A percentile compares a stretch with the other conserved stretches of the same genome.
These are phyloP conservation scores for Tenualosa ilisha DNA, from an alignment of 2,797 vertebrate species.

Conservation along the genomic window DNA sequence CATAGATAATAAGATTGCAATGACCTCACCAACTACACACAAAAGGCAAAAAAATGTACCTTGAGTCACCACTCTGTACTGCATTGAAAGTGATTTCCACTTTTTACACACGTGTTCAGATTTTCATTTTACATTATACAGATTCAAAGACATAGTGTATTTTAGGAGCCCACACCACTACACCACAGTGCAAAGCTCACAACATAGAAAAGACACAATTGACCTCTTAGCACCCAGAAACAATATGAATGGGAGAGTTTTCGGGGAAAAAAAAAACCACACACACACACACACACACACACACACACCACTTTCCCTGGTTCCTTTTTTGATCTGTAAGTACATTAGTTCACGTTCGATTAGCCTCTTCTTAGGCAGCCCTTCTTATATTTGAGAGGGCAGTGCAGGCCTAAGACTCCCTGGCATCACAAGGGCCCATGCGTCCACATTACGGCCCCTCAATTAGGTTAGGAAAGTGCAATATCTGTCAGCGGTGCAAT, in stretches of 20 bases:
- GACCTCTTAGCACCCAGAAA: not conserved
- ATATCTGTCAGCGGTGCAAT: constrained; percentile 98
- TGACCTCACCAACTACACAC: not conserved
- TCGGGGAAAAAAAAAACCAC: not conserved
- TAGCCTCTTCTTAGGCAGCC: constrained; percentile 70
- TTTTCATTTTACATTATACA: not conserved
- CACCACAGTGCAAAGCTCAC: not conserved
- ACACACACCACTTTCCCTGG: constrained; percentile 34
- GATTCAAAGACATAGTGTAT: not conserved
- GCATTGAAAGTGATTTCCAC: not conserved
- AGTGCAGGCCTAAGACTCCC: constrained; percentile 66
- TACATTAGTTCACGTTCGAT: constrained; percentile 72
- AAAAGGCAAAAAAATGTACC: not conserved
- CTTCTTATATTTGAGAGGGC: constrained; percentile 70
- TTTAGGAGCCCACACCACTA: not conserved
- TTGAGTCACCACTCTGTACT: not conserved
- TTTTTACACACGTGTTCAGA: not conserved
- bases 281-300: constrained; percentile 26
- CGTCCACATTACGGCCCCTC: constrained; percentile 86
- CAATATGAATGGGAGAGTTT: not conserved
- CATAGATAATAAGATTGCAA: not conserved
- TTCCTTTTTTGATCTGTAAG: constrained; percentile 36
- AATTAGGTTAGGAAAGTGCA: constrained; percentile 96
- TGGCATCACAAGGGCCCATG: constrained; percentile 85
- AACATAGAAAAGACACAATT: not conserved